Base-by-base conservation (phyloP, 2,797 vertebrate species). In the Artibeus jamaicensis region DNA sequence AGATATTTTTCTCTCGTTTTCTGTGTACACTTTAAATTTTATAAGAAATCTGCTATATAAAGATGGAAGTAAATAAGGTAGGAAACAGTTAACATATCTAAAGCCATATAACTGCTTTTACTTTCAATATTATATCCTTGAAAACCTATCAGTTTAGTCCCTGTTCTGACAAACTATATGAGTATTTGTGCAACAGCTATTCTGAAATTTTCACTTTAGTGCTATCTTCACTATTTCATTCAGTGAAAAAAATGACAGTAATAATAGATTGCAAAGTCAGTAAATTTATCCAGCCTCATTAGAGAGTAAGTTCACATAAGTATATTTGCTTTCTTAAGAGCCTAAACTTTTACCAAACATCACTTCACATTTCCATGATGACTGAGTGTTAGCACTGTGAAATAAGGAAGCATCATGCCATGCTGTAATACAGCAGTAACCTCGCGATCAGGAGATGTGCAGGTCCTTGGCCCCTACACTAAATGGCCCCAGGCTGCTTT, bases 11-110 rank as follows among this genome's bases (percentile, higher is more conserved):
- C 96, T 82, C 94, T 95, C 92, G 94, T 94, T 95, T 88, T 94
- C 94, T 97, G 57, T 78, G 78, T 42, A 93, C 87, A 59, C 50
- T 96, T 98, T 97, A 94, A 92, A 96, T 97, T 93, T 98, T 94
- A 92, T 96, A 97, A 94, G 96, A 97, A 98, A 97, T 94, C 5
- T 48, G 67, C 22, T 53, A n/a, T 59, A 42, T 93, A 89, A 97
- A 81, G 73, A 77, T 85, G 19, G 46, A 82, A 90, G 37, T 77
- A 7, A 92, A 96, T 96, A 90, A 88, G 26, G 5, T 29, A 95
- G 6, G 73, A 96, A 85, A 94, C 29, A 97, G 77, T 96, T 81
- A 83, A 94, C 86, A 96, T 96, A 95, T 46, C 88, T 97, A 96
- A 96, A 95, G 48, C 70, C 90, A 96, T 82, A 46, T 81, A 96